These are phyloP conservation scores for Micrasema minimum DNA, from an alignment of 1,140 invertebrate species.

Conservation along the genomic window DNA sequence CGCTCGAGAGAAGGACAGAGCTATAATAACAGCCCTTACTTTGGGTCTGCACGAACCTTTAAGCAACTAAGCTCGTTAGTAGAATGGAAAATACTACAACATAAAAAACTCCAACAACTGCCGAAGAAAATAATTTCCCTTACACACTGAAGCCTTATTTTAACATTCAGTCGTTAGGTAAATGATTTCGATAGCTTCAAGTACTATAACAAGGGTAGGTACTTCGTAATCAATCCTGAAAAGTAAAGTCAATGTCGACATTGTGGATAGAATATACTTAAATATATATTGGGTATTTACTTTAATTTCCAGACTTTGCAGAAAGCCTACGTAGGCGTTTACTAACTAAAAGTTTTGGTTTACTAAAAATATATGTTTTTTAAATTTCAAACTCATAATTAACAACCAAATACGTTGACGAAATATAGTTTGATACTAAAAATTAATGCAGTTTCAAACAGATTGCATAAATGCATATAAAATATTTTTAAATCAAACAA, in stretches of 20 bases:
- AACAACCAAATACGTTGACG: no score
- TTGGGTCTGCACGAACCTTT: neutral
- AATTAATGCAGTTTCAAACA: no score
- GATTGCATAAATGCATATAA: no score
- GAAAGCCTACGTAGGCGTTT: no score
- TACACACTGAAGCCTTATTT: constrained; percentile 6
- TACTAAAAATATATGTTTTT: no score
- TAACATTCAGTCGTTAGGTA: neutral
- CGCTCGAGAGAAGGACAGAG: constrained; percentile 25
- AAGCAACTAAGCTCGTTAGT: no score
- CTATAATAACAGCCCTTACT: constrained; percentile 29
- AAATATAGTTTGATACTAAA: no score
- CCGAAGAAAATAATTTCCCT: neutral
- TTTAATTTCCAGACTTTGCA: no score
- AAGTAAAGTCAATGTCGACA: constrained; percentile 36
- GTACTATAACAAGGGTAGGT: constrained; percentile 21
- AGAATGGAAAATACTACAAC: constrained; percentile 4
- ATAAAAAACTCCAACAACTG: neutral
- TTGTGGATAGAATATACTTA: neutral
- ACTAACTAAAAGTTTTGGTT: no score
- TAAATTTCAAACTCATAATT: no score
- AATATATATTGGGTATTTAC: constrained; percentile 3
- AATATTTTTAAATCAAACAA: no score
- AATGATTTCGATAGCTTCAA: constrained; percentile 11
- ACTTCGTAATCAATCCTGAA: constrained; percentile 45